These are phyloP conservation scores for Steinernema feltiae DNA, from an alignment of 1,140 invertebrate species.

Conservation along the genomic window DNA sequence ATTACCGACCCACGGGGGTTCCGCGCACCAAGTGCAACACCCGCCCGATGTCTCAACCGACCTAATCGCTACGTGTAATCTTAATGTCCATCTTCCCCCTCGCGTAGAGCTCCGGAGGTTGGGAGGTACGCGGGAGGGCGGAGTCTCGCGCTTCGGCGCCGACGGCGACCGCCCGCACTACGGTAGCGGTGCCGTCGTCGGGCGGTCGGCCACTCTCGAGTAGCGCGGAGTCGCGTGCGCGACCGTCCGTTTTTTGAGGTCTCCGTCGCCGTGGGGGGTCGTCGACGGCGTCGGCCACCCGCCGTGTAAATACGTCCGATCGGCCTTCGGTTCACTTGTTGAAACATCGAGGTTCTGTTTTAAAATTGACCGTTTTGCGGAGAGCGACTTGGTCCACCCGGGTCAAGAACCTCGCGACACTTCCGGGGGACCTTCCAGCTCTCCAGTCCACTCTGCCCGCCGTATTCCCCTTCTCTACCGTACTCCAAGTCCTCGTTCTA, in stretches of 20 bases:
- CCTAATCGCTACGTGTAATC: background rate
- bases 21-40: background rate
- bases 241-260: slow-evolving; percentile 7
- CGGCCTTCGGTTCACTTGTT: slow-evolving; percentile 14
- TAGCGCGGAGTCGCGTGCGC: background rate
- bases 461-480: no score
- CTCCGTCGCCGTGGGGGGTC: background rate
- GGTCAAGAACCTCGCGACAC: slow-evolving; percentile 10
- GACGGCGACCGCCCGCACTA: background rate
- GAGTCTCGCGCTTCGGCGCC: background rate
- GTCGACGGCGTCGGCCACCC: background rate
- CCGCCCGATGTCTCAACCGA: no score
- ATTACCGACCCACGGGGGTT: slow-evolving; percentile 3
- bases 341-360: background rate
- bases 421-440: no score
- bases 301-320: slow-evolving; percentile 2
- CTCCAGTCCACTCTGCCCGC: no score
- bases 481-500: no score
- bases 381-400: background rate
- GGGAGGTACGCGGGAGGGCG: background rate
- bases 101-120: background rate
- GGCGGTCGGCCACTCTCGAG: background rate
- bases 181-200: background rate
- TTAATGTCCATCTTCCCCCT: background rate
- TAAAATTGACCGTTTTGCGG: background rate